Base-by-base conservation (phyloP, 1,140 invertebrate species). In the Polypedilum pembai region DNA sequence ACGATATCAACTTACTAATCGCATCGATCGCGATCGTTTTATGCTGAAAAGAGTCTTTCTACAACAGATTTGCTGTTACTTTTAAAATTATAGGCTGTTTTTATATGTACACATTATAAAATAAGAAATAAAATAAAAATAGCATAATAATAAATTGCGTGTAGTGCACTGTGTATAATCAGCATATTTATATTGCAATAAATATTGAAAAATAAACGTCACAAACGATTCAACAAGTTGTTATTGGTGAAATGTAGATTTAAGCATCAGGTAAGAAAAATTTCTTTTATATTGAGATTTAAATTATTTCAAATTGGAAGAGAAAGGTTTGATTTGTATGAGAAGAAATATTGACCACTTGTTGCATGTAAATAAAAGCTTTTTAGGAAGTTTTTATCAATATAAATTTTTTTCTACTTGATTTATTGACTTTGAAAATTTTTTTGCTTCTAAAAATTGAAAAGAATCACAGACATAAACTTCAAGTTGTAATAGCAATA, bases 1-100 rank as follows among this genome's bases (percentile, higher is more conserved):
- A 56, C 45, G 45, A 56, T 56, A 56, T 56, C 45, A 56, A 15
- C 12, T 56, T 56, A 56, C 45, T 12, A 56, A 56, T 56, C 45
- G 45, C n/a, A 56, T 56, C 12, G 45, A 56, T 56, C 45, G 45
- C 45, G 45, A 56, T 56, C 12, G 15, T 56, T 56, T 56, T 56
- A 56, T 56, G 45, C 45, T 56, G 45, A 56, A 56, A 56, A 56
- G 45, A 56, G 45, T n/a, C n/a, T 56, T 56, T 56, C 45, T 56
- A 56, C 45, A 56, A 3, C 12, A 56, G n/a, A 56, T 45, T n/a
- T 45, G 41, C 45, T 15, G 41, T 56, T 56, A 56, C 45, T n/a
- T 56, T 56, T 56, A 12, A 56, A 56, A 56, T 56, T 56, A 56
- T 56, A 56, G 45, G 45, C 45, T 56, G 45, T 56, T 45, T 45